These are phyloP conservation scores for Conomelus anceps DNA, from an alignment of 2,888 invertebrate genomes.

Conservation along the genomic window DNA sequence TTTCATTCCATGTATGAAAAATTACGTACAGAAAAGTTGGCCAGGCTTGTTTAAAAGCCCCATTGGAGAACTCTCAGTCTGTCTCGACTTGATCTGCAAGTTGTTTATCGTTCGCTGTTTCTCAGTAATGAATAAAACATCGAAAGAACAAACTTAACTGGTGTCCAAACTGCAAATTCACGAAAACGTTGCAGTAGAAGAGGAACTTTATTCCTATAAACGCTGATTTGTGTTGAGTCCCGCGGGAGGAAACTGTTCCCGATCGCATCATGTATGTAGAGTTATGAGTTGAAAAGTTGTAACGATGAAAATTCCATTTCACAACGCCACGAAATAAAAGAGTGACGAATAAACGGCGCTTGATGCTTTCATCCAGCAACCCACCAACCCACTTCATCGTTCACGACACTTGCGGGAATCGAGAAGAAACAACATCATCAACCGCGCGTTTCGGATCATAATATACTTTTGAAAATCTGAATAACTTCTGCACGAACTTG, in stretches of 20 bases:
- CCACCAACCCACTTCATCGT: background rate
- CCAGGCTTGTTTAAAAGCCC: background rate
- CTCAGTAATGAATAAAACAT: slow-evolving; percentile 10
- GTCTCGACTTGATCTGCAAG: background rate
- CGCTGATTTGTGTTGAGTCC: background rate
- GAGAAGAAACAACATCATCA: background rate
- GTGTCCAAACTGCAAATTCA: background rate
- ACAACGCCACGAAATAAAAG: background rate
- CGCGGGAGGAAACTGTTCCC: background rate
- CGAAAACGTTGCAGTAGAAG: background rate
- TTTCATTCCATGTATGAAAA: background rate
- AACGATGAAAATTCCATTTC: background rate
- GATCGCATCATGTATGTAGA: background rate
- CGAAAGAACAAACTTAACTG: slow-evolving; percentile 1
- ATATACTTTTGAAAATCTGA: background rate
- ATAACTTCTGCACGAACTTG: background rate
- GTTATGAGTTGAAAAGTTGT: background rate
- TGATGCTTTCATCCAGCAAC: background rate
- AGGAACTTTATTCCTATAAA: background rate
- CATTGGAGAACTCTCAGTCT: background rate
- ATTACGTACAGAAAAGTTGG: background rate
- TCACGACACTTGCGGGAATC: background rate
- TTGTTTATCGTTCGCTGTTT: slow-evolving; percentile 10
- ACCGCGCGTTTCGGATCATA: background rate
- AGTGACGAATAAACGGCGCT: background rate